phyloP scores from a whole-genome alignment of 2,113 vertebrate genomes.

The Rhegmatorhina hoffmannsi region DNA sequence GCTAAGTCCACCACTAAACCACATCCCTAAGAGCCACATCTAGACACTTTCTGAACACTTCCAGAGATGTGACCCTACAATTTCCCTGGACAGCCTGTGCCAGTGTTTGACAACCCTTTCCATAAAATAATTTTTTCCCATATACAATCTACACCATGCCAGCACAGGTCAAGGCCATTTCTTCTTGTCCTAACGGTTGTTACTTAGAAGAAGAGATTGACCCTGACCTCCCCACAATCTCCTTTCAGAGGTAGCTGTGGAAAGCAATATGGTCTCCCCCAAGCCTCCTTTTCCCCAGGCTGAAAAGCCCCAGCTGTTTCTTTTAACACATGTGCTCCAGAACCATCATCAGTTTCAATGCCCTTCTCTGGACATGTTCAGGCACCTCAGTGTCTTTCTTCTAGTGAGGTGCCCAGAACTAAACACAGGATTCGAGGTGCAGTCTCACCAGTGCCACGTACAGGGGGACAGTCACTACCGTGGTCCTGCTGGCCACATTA shows the following conservation, averaged over 20 bases:
- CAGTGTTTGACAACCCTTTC: neutral
- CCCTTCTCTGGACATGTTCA: neutral
- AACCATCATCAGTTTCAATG: accelerated
- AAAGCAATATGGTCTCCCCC: accelerated
- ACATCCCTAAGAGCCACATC: neutral
- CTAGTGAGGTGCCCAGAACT: neutral
- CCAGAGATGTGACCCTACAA: neutral
- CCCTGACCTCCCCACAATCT: accelerated
- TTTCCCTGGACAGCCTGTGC: neutral
- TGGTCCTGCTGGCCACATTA: neutral
- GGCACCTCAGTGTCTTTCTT: neutral
- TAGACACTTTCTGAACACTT: neutral
- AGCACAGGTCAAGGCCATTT: neutral
- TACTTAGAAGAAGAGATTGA: neutral
- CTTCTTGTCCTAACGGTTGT: accelerated
- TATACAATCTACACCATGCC: neutral
- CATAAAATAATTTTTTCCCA: neutral
- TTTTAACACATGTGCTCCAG: neutral
- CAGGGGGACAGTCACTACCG: neutral
- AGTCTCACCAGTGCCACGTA: neutral
- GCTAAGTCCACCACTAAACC: neutral
- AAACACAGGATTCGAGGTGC: accelerated
- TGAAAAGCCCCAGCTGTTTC: neutral
- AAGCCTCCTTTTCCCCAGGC: neutral
- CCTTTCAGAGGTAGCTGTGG: neutral